phyloP scores from a whole-genome alignment of 2,888 invertebrate species.

The Morpho deidamia region DNA sequence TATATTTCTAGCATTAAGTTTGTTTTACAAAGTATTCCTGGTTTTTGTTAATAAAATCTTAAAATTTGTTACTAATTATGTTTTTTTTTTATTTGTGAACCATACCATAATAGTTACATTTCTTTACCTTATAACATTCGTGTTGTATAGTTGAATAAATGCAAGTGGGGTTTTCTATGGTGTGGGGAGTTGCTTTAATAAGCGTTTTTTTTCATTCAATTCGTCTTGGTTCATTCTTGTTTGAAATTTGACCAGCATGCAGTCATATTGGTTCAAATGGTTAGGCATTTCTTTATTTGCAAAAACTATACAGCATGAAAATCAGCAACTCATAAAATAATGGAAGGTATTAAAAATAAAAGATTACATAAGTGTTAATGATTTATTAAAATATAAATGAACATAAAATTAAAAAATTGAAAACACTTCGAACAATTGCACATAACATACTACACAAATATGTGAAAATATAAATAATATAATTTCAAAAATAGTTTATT shows the following conservation, averaged over 20 bases:
- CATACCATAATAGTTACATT: no score
- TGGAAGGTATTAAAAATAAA: slow-evolving; percentile 21
- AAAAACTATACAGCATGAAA: neutral
- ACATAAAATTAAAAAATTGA: slow-evolving; percentile 11
- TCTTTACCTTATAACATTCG: no score
- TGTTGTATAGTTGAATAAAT: no score
- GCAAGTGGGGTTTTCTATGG: no score
- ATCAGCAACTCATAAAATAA: slow-evolving; percentile 17
- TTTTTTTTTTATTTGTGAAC: slow-evolving; percentile 18
- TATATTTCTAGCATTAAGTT: slow-evolving; percentile 31
- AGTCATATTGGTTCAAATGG: no score
- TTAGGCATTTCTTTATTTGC: no score
- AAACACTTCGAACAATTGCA: slow-evolving; percentile 39
- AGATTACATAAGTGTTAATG: slow-evolving; percentile 32
- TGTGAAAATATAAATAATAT: slow-evolving; percentile 8
- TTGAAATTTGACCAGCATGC: no score
- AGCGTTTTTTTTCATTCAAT: no score
- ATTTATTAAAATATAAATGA: slow-evolving; percentile 56
- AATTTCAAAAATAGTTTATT: slow-evolving; percentile 13
- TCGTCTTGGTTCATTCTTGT: no score
- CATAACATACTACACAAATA: slow-evolving; percentile 30
- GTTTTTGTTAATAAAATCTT: slow-evolving; percentile 49
- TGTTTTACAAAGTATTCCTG: slow-evolving; percentile 40
- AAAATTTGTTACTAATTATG: slow-evolving; percentile 36
- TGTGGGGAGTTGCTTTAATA: no score